Base-by-base conservation (phyloP, 2,113 vertebrate genomes). In the Macroglossus sobrinus region DNA sequence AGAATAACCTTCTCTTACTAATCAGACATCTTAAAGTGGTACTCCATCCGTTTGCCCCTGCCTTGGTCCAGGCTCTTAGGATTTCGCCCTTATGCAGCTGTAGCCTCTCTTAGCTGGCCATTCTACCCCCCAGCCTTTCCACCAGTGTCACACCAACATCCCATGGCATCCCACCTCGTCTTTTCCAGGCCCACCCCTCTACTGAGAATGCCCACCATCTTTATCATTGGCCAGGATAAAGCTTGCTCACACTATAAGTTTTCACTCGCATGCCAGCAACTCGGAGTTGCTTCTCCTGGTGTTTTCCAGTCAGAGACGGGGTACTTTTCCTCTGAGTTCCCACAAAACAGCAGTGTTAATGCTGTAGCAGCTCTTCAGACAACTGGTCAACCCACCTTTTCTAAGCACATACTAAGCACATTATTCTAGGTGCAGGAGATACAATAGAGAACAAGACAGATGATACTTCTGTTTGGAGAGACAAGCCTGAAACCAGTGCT, bases 1-100 rank as follows among this genome's bases (percentile, higher is more conserved):
- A 59, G 69, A 88, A 66, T 35, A 63, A 71, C 86, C 55, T 63
- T 94, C 66, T 64, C 84, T 90, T 45, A 61, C 30, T 85, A 78
- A 79, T 82, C 76, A 93, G 47, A 45, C 35, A 43, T 89, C 81
- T 69, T 47, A 50, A 50, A 79, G 47, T 74, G 21, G 28, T 91
- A 75, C 19, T 55, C 38, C 2, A 63, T 38, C 26, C 28, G 16
- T 45, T 61, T 35, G 43, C 45, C 40, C 9, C 61, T 15, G 30
- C 11, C 33, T 87, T 3, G 13, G 53, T 26, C 28, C 30, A 63
- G 21, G 28, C 5, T 64, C 53, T 43, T 11, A 11, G 2, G 19
- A 71, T 50, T 74, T 72, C 19, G 6, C 1, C 5, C 4, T 3
- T 11, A 0, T n/a, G 11, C 18, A 24, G 24, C 21, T 7, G 1